These are phyloP conservation scores for Phalanger gymnotis DNA, from an alignment of 2,797 vertebrate species.

Conservation along the genomic window DNA sequence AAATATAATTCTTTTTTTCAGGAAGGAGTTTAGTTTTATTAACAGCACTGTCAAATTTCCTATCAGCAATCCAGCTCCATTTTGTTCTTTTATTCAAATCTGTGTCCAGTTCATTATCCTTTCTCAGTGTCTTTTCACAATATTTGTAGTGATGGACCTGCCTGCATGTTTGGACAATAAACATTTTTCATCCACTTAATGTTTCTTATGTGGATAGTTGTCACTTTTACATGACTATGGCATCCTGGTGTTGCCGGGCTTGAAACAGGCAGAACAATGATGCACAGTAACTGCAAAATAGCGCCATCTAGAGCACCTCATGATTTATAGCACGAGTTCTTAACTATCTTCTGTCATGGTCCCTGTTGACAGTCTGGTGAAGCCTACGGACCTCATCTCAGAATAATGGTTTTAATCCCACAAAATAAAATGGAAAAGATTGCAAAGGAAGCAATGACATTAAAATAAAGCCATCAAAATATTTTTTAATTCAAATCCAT, in stretches of 20 bases:
- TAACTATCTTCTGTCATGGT: background rate
- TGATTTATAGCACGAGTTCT: background rate
- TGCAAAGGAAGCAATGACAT: background rate
- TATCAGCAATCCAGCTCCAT: background rate
- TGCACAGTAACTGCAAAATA: background rate
- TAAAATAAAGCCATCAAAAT: background rate
- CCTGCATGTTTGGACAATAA: background rate
- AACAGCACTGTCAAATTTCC: background rate
- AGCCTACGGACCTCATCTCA: background rate
- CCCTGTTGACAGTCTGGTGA: background rate
- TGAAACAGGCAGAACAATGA: background rate
- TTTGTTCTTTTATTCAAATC: background rate
- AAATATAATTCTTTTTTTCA: background rate
- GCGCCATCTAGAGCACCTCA: background rate
- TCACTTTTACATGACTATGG: background rate
- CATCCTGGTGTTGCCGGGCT: background rate
- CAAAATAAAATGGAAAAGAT: background rate
- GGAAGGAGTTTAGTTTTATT: background rate
- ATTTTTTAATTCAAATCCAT: background rate
- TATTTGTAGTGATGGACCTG: background rate
- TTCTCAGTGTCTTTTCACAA: background rate
- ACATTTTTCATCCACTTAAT: background rate
- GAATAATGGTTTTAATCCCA: background rate
- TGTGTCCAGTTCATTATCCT: background rate
- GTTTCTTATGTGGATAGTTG: background rate